Base-by-base conservation (phyloP, 2,113 vertebrate genomes). In the Psophia crepitans region DNA sequence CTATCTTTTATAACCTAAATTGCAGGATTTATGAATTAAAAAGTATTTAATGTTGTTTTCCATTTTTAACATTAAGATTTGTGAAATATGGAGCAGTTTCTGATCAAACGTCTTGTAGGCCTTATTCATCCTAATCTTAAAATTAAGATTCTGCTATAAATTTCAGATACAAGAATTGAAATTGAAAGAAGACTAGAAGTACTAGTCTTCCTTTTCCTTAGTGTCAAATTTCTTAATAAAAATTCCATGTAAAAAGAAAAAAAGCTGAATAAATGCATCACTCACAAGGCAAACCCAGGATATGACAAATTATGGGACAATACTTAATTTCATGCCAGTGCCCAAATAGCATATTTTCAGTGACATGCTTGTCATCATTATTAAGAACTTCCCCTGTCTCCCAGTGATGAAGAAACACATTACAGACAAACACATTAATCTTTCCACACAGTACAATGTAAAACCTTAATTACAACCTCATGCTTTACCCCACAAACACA, bases 401-500 rank as follows among this genome's bases (percentile, higher is more conserved):
- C 83, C 87, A 84, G 51, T 90, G 83, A 96, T 93, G 95, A 97
- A 96, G 97, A 96, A 97, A 96, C 93, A 90, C 86, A 71, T 90
- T 93, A 92, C 96, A 96, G 96, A 90, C 88, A 96, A 94, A 95
- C 76, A 90, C 93, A 97, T 97, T 96, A 96, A 97, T 97, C 95
- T 97, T 97, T 94, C 96, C 76, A 75, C 96, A 93, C 51, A 95
- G 83, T 92, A 96, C 88, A 95, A 94, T 89, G 92, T 92, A 97
- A 96, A 93, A 95, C 86, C 76, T 96, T 96, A 97, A 97, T 97
- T 94, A 90, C 83, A 97, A 96, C 96, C 96, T 96, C 90, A 97
- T 97, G 96, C 79, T 93, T 96, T 41, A 51, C 66, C 92, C 92
- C 60, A 75, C 95, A 96, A 95, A 94, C 76, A 90, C 71, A 88